phyloP scores from a whole-genome alignment of 2,797 vertebrate species.

The Delichon dasypus region DNA sequence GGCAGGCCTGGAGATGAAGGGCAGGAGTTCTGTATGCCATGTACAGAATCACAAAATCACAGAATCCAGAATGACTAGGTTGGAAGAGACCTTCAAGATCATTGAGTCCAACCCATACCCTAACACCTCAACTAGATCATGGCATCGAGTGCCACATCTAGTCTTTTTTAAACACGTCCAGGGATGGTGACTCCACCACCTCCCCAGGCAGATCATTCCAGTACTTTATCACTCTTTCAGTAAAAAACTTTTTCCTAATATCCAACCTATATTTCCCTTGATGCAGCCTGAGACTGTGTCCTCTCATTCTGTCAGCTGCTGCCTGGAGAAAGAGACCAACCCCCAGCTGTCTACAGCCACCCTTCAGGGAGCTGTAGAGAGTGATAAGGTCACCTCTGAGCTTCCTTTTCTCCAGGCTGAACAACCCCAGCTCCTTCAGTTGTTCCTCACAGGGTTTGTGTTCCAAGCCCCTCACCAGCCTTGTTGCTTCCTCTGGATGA shows the following conservation, averaged over 20 bases:
- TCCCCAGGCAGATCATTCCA: accelerated
- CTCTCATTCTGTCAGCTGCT: accelerated
- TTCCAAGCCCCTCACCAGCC: not conserved
- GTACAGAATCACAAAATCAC: not conserved
- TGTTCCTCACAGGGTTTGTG: not conserved
- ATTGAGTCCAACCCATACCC: not conserved
- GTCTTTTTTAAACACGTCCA: not conserved
- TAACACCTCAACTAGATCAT: not conserved
- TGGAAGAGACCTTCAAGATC: not conserved
- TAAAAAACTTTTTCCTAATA: not conserved
- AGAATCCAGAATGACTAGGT: not conserved
- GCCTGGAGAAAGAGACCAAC: not conserved
- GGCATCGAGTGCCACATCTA: accelerated
- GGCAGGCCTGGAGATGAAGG: not conserved
- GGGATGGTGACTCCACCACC: not conserved
- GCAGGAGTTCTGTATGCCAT: not conserved
- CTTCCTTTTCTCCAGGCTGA: not conserved
- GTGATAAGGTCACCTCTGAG: not conserved
- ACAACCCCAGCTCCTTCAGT: not conserved
- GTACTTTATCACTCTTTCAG: accelerated
- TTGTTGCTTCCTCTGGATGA: accelerated
- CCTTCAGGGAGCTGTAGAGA: accelerated
- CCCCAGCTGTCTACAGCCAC: accelerated
- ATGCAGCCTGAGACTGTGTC: accelerated
- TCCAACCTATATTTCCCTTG: too few relatives aligned